A percentile compares a stretch with the other conserved stretches of the same genome.
phyloP scores from a whole-genome alignment of 2,888 invertebrate genomes.

The Acanthosepion lycidas region DNA sequence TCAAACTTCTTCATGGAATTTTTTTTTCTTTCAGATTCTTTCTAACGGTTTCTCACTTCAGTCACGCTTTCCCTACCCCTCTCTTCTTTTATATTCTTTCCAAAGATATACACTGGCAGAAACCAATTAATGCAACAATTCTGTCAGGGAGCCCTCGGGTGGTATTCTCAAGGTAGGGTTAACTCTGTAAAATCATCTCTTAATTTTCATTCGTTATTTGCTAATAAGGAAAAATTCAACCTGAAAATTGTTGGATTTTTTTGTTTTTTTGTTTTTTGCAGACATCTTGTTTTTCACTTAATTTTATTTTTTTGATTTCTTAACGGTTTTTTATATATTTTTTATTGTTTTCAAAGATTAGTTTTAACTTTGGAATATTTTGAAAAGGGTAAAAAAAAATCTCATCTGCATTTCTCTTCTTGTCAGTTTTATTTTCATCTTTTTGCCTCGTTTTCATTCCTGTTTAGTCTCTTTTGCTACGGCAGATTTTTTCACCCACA shows the following conservation, averaged over 20 bases:
- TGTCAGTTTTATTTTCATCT: too few species aligned
- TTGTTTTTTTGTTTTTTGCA: not conserved
- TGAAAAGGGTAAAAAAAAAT: too few species aligned
- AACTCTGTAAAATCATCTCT: not conserved
- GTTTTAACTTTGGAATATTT: not conserved
- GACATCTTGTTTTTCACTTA: not conserved
- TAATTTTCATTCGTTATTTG: not conserved
- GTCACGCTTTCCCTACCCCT: not conserved
- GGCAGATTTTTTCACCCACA: too few species aligned
- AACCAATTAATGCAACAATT: slow-evolving; percentile 33
- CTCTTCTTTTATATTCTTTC: not conserved
- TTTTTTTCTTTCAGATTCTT: not conserved
- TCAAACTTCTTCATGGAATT: not conserved
- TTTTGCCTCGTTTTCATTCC: too few species aligned
- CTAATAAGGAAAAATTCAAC: slow-evolving; percentile 17
- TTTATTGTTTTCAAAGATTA: not conserved
- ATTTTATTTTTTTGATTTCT: not conserved
- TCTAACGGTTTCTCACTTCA: not conserved
- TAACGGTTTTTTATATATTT: too few species aligned
- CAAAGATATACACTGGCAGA: not conserved
- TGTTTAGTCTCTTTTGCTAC: too few species aligned
- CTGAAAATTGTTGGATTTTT: not conserved
- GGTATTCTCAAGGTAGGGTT: slow-evolving; percentile 33
- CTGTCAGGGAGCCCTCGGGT: not conserved
- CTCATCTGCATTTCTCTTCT: too few species aligned